Conservation (phyloP, 1,140 invertebrate species). For the Zaprionus nigranus region DNA sequence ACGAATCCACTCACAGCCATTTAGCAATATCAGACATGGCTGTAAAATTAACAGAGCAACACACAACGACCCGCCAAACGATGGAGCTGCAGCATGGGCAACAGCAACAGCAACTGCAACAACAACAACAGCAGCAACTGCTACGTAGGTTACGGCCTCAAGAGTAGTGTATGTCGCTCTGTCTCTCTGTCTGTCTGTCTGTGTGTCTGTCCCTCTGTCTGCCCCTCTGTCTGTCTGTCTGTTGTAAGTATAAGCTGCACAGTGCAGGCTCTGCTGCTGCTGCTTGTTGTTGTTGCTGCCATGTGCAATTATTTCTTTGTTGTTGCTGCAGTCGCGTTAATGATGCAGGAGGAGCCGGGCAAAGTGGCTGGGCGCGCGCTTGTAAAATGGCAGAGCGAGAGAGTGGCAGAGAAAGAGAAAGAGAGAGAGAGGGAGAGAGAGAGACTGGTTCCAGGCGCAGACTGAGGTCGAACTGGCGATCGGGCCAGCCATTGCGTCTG, state of each 20-base stretch:
- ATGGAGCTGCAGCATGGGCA: slow-evolving; percentile 18
- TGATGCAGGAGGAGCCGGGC: slow-evolving; percentile 60
- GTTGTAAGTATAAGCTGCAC: slow-evolving; percentile 42
- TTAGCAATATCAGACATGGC: slow-evolving; percentile 84
- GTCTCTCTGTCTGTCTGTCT: background rate
- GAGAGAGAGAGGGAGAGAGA: background rate
- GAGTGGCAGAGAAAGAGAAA: background rate
- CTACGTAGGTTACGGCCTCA: slow-evolving; percentile 70
- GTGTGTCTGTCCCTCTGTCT: background rate
- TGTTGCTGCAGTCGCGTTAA: slow-evolving; percentile 65
- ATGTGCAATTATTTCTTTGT: slow-evolving; percentile 75
- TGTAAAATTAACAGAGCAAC: slow-evolving; percentile 83
- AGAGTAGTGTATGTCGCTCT: slow-evolving; percentile 11
- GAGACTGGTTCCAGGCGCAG: slow-evolving; percentile 21
- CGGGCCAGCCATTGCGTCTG: slow-evolving; percentile 74
- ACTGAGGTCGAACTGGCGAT: slow-evolving; percentile 8
- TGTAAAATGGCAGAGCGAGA: slow-evolving; percentile 74
- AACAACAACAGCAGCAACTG: slow-evolving; percentile 14
- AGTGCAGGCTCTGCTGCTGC: slow-evolving; percentile 32
- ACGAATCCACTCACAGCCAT: slow-evolving; percentile 84
- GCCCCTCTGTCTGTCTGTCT: background rate
- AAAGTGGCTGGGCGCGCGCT: slow-evolving; percentile 35
- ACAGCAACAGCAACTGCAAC: background rate
- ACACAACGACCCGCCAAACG: slow-evolving; percentile 57
- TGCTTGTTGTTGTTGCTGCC: slow-evolving; percentile 38